Evolutionary conservation across 2,888 invertebrate genomes (phyloP), one percentile per base, ranked within the genome.

Genomic region (Epinotia demarniana): DNA sequence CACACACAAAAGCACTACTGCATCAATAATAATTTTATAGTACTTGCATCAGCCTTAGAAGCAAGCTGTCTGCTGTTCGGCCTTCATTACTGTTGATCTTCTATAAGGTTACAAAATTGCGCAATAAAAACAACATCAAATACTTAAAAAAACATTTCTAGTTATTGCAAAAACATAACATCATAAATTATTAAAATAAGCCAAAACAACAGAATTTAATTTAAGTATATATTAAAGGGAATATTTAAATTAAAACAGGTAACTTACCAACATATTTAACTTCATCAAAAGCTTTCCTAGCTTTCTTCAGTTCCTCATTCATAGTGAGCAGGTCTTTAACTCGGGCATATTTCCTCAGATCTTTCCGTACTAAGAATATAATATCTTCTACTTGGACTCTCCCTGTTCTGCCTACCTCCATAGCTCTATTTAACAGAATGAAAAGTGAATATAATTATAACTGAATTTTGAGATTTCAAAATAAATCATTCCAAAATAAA

Each of bases 231-330:
- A 55, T 49, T 27, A 43, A 49, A 9, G 23, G 2, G 63, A 13
- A 73, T 11, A 23, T 43, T 63, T 16, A 53, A 6, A 27, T 63
- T 16, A 53, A 6, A 27, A 55, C 11, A 13, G 13, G 27, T 55
- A 19, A 90, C 93, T 95, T 95, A 96, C 97, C 98, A 95, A 97
- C 98, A 95, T 98, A 98, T 96, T 98, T 98, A 79, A 98, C 98
- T 96, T 99, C 99, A 94, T 99, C 99, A 93, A 99, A 99, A 78
- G 99, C 99, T 94, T 99, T 99, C 82, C 99, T 96, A 16, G 99
- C 99, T 92, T 99, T 98, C 93, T 99, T 99, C 67, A 99, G 94
- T 92, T 99, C 99, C 92, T 99, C 99, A 91, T 99, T 99, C 99
- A 99, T 99, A 61, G 98, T 98, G 0, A 99, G 93, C 53, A 99